Base-by-base conservation (phyloP, 2,113 vertebrate species). In the Nannobrachium achirus region DNA sequence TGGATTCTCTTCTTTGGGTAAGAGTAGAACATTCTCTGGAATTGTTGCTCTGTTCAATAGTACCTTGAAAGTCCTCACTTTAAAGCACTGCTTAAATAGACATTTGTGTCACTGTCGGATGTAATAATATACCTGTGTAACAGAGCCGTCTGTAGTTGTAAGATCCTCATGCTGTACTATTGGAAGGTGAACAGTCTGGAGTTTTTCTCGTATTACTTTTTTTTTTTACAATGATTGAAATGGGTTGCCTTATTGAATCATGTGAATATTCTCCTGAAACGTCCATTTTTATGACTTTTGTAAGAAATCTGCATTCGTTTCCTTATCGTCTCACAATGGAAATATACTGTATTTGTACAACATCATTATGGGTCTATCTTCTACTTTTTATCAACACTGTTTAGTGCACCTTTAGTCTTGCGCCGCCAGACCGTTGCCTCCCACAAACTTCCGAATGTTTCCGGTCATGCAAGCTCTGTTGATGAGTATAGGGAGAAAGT, bases 261-360 rank as follows among this genome's bases (percentile, higher is more conserved):
- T 74, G 50, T 72, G 66, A 83, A 56, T 38, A 16, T 74, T 66
- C 8, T 70, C 62, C 63, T 75, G 18, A 78, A 67, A 56, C 56
- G 42, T 81, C 1, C 19, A 42, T 56, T 81, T 81, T 77, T 66
- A 79, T 69, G 64, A 55, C 83, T 6, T 87, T 82, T 83, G 70
- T 79, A 75, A 4, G 10, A 71, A 84, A 75, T 76, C 75, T 70
- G 65, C 66, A 74, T 48, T 50, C 58, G 39, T 70, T 64, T 71
- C 25, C 25, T 25, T 25, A 4, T 25, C 71, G 64, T 78, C 69
- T 72, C 71, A n/a, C 51, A 53, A n/a, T 66, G 1, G 13, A 69
- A 80, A 83, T 77, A 55, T 70, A 33, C 25, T 33, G 25, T 33
- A 79, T 75, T 83, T 75, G 39, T 72, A 59, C 19, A 58, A 78